Base-by-base conservation (phyloP, 30 jellyfish, hydroid and myxozoan species). In the Nemopilema nomurai region DNA sequence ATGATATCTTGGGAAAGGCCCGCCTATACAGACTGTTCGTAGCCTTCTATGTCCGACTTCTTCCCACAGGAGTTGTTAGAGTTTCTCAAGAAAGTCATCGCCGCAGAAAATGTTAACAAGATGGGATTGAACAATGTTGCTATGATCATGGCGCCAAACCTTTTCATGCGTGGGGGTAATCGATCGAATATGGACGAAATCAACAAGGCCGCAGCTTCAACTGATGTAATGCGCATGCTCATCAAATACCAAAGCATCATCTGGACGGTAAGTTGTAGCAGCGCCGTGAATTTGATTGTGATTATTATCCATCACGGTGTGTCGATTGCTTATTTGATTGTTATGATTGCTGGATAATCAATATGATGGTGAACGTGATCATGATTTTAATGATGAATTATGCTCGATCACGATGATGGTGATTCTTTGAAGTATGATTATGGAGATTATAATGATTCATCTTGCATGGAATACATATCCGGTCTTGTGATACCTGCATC, bases 101-200 rank as follows among this genome's bases (percentile, higher is more conserved):
- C 82, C 27, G 65, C 67, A 29, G 99, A 94, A 62, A 32, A 77
- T 17, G 28, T 29, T 22, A 94, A 89, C 95, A 94, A 84, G 67
- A 94, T 94, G 99, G 97, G 97, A 26, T 69, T 94, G 62, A 94
- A 90, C 86, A 94, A 89, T 76, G 99, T 94, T 3, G 96, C 99
- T 6, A 94, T 94, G 99, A 94, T 94, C 67, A 94, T 94, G 97
- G 99, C 99, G 0, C 99, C 99, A 16, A 94, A 94, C 74, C 89
- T 94, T 23, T 94, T 94, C 77, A n/a, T 71, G 49, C 96, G 89
- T 57, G 65, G 89, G 70, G 86, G 67, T 82, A 68, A 77, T 26
- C 83, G 91, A 74, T 90, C 93, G 4, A 85, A 79, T 57, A 50
- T 84, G 19, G 89, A 84, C 69, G 97, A 89, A 83, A 96, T 96